These are phyloP conservation scores for Chymomyza procnemis DNA, from an alignment of 2,888 invertebrate species.

Conservation along the genomic window DNA sequence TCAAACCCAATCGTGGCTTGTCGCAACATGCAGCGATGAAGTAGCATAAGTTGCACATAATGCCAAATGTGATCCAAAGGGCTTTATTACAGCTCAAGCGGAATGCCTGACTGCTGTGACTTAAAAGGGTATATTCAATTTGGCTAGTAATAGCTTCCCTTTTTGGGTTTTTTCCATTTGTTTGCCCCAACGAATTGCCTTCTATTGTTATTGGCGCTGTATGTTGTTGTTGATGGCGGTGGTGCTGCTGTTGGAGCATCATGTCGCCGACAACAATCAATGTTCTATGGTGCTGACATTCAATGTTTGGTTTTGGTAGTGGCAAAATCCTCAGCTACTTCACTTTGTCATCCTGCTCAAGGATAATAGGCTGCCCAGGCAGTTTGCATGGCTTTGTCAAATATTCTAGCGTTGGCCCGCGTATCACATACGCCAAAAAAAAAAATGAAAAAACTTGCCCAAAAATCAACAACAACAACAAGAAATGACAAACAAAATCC, in stretches of 20 bases:
- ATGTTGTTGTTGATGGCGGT: constrained; percentile 15
- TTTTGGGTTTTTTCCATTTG: not conserved
- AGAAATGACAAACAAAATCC: not conserved
- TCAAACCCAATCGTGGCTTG: too few species aligned
- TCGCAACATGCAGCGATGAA: too few species aligned
- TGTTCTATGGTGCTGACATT: constrained; percentile 52
- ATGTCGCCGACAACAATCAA: constrained; percentile 38
- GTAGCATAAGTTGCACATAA: not conserved
- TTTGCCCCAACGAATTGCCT: not conserved
- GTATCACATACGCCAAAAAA: not conserved
- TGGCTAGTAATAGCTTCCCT: not conserved
- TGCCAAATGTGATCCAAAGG: not conserved
- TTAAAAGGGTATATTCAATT: not conserved
- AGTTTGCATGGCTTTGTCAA: not conserved
- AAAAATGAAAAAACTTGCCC: too few species aligned
- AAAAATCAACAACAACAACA: not conserved
- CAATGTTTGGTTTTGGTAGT: constrained; percentile 30
- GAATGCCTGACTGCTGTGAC: not conserved
- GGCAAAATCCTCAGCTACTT: constrained; percentile 17
- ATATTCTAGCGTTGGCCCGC: not conserved
- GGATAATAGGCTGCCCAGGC: not conserved
- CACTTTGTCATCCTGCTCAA: constrained; percentile 15
- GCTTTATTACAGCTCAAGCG: not conserved
- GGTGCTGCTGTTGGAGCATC: constrained; percentile 28
- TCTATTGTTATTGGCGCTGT: not conserved